phyloP scores from a whole-genome alignment of 1,140 invertebrate genomes.

The Drosophila sucinea region DNA sequence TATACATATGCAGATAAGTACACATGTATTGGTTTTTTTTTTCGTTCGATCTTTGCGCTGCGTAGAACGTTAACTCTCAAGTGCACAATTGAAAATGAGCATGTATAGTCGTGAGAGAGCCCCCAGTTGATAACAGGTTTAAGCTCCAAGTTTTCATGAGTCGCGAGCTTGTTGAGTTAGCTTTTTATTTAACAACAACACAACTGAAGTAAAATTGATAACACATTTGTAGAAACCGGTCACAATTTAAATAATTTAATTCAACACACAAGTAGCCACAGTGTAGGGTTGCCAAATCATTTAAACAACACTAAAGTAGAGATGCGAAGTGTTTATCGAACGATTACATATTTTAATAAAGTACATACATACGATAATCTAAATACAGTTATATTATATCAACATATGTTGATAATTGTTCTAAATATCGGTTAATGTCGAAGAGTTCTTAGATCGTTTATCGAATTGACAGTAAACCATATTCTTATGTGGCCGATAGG shows the following conservation, averaged over 20 bases:
- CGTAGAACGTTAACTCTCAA: constrained; percentile 43
- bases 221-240: background rate
- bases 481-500: too few species aligned
- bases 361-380: too few species aligned
- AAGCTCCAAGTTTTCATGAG: constrained; percentile 50
- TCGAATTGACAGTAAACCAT: too few species aligned
- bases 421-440: too few species aligned
- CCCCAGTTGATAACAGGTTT: constrained; percentile 71
- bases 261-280: constrained; percentile 8
- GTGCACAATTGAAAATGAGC: constrained; percentile 42
- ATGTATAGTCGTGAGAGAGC: constrained; percentile 23
- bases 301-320: background rate
- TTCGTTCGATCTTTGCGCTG: constrained; percentile 9
- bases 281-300: constrained; percentile 5
- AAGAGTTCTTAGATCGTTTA: too few species aligned
- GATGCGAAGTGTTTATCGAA: background rate
- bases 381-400: too few species aligned
- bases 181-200: constrained; percentile 20
- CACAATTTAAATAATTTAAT: constrained; percentile 10
- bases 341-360: background rate
- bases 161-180: constrained; percentile 33
- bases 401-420: too few species aligned
- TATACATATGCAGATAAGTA: background rate
- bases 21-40: constrained; percentile 11
- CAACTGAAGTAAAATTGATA: background rate